A percentile compares a stretch with the other conserved stretches of the same genome.
These are phyloP conservation scores for Nebria brevicollis DNA, from an alignment of 2,888 invertebrate species.

Conservation along the genomic window DNA sequence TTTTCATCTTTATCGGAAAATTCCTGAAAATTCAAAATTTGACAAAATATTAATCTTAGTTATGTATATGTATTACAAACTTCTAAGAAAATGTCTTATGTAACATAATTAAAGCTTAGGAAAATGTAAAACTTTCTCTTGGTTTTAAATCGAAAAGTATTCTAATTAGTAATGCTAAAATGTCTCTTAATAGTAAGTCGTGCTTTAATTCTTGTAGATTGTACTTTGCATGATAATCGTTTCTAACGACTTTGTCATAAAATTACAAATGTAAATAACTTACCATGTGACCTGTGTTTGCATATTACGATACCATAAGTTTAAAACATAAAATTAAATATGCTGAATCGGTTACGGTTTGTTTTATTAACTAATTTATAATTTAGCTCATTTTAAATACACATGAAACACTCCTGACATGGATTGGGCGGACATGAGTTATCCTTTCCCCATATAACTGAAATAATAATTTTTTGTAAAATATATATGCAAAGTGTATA, in stretches of 20 bases:
- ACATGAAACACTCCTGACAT: neutral
- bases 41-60: too few species aligned
- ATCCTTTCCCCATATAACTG: neutral
- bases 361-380: constrained; percentile 3
- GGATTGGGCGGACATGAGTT: neutral
- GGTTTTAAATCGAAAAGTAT: constrained; percentile 40
- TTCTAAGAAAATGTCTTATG: too few species aligned
- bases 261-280: constrained; percentile 45
- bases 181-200: constrained; percentile 32
- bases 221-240: constrained; percentile 45
- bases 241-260: constrained; percentile 43
- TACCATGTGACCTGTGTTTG: constrained; percentile 24
- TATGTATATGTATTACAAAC: too few species aligned
- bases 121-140: neutral
- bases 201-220: constrained; percentile 35
- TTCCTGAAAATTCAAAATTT: too few species aligned
- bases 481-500: too few species aligned
- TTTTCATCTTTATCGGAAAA: too few species aligned
- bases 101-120: too few species aligned
- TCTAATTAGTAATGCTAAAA: constrained; percentile 33
- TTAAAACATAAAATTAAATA: constrained; percentile 36
- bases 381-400: neutral
- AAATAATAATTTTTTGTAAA: neutral
- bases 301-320: constrained; percentile 5
- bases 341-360: constrained; percentile 34